Evolutionary conservation across 2,113 vertebrate species (phyloP), one percentile per base, ranked within the genome.

Genomic region (Ammodytes marinus): DNA sequence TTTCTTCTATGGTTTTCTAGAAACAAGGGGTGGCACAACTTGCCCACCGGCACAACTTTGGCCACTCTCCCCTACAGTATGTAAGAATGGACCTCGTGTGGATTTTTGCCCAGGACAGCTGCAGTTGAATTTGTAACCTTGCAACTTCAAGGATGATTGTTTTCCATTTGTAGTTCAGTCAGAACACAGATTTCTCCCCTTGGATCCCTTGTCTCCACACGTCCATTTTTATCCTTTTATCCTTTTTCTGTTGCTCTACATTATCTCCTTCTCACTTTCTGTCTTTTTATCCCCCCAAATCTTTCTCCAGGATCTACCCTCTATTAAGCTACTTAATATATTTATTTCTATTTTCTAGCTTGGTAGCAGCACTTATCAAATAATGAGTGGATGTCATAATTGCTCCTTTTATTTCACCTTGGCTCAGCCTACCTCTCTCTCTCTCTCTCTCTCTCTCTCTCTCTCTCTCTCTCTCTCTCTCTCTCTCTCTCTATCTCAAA

Each of bases 351-450:
- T 66, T 84, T 27, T 67, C 49, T 0, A 19, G 77, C 77, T 82
- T 54, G 15, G 79, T 74, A 75, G 79, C 63, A 75, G 67, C 75
- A 78, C 74, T 85, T 82, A 88, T 91, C 80, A 46, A 64, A 73
- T 82, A 92, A 85, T 74, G 59, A 84, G 72, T 59, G 53, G 66
- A 70, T 88, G 76, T 88, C 43, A 85, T 87, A 87, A 86, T 87
- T 86, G 69, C 75, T 83, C 78, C 54, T 82, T 50, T 73, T 80
- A 84, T 83, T 78, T 69, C 78, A 81, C 70, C 35, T 58, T n/a
- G 5, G 67, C 73, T 85, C 67, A 67, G 68, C 69, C 77, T 69
- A 60, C 46, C 0, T 6, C 49, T 64, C 42, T 10, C 35, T 43
- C 67, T 10, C 45, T 4, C 40, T 4, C 73, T 1, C 60, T 4